A percentile compares a stretch with the other conserved stretches of the same genome.
Conservation (phyloP, 2,113 vertebrate genomes). For the mouse (Mus musculus) region GRCm39 chr9:15442501-15443000, state of each 20-base stretch:
- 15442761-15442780: background rate
- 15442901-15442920: no score
- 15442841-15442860: background rate
- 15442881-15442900: background rate
- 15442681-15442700: background rate
- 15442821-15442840: background rate
- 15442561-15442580: rapidly evolving
- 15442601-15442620: background rate
- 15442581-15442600: background rate
- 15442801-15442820: background rate
- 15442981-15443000: background rate
- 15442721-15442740: background rate
- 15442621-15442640: background rate
- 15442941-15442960: background rate
- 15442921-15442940: no score
- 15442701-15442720: no score
- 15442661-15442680: background rate
- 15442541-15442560: background rate
- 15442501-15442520: rapidly evolving
- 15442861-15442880: background rate
- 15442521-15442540: background rate
- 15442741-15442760: background rate
- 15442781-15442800: background rate
- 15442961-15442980: background rate
- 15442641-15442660: rapidly evolving